Conservation (phyloP, 2,888 invertebrate genomes). For the Anoncus sp. region DNA sequence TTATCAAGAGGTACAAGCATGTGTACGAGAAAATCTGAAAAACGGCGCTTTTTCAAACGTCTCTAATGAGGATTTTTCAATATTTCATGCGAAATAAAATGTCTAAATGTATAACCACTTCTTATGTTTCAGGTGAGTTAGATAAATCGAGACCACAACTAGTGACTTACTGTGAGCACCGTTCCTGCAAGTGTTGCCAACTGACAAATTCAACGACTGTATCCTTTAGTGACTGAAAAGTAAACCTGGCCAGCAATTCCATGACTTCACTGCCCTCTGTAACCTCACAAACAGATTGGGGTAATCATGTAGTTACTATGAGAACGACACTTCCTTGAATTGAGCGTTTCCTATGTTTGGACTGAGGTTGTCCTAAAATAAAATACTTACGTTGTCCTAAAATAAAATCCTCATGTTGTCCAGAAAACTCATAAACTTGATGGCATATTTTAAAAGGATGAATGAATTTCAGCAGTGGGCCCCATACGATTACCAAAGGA, state of each 20-base stretch:
- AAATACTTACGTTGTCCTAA: background rate
- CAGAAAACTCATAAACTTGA: background rate
- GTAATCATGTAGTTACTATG: too few relatives aligned
- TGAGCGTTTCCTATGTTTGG: constrained; percentile 18
- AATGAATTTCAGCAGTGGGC: background rate
- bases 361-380: background rate
- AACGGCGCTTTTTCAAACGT: too few relatives aligned
- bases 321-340: too few relatives aligned
- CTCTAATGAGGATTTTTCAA: too few relatives aligned
- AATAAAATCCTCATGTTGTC: background rate
- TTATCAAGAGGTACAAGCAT: too few relatives aligned
- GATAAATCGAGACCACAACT: background rate
- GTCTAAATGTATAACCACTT: background rate
- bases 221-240: background rate
- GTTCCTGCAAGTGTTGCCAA: background rate
- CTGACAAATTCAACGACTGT: background rate
- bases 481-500: background rate
- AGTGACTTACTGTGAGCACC: background rate
- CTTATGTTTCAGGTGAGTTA: constrained; percentile 14
- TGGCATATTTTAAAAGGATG: background rate
- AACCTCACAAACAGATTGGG: too few relatives aligned
- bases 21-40: too few relatives aligned
- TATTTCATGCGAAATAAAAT: too few relatives aligned
- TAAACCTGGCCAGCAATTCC: too few relatives aligned
- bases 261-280: too few relatives aligned